A percentile compares a stretch with the other conserved stretches of the same genome.
These are phyloP conservation scores for Poecile atricapillus DNA, from an alignment of 2,113 vertebrate genomes.

Conservation along the genomic window DNA sequence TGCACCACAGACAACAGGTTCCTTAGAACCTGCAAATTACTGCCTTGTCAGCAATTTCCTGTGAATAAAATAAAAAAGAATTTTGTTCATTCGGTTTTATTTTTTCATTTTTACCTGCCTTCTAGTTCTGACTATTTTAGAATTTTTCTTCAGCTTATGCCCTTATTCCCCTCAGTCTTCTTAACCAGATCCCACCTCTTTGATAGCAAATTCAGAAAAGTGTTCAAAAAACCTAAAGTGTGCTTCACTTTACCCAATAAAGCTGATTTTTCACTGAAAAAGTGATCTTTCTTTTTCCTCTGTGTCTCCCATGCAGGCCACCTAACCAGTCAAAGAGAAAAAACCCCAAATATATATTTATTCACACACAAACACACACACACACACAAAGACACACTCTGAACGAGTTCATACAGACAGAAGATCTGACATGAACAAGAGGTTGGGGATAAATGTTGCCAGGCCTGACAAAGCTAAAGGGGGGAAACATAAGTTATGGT, in stretches of 20 bases:
- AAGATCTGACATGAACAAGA: not conserved
- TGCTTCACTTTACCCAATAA: not conserved
- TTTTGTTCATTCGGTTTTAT: not conserved
- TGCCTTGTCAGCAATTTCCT: not conserved
- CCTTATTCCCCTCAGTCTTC: not conserved
- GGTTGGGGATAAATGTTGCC: not conserved
- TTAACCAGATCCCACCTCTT: not conserved
- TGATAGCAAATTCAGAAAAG: not conserved
- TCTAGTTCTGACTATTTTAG: not conserved
- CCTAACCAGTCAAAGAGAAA: not conserved
- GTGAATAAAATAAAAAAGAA: not conserved
- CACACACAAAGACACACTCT: too few relatives aligned
- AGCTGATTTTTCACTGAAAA: not conserved
- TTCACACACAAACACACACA: not conserved
- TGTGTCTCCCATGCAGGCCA: not conserved
- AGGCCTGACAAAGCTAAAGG: not conserved
- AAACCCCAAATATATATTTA: not conserved
- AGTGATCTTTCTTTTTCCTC: not conserved
- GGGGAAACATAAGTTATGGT: not conserved
- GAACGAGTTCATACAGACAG: not conserved
- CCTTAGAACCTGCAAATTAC: not conserved
- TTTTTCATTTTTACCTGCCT: not conserved
- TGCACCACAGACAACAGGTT: not conserved
- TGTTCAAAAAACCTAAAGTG: accelerated
- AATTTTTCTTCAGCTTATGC: not conserved